These are phyloP conservation scores for Hydropotes inermis DNA, from an alignment of 2,113 vertebrate genomes.

Conservation along the genomic window DNA sequence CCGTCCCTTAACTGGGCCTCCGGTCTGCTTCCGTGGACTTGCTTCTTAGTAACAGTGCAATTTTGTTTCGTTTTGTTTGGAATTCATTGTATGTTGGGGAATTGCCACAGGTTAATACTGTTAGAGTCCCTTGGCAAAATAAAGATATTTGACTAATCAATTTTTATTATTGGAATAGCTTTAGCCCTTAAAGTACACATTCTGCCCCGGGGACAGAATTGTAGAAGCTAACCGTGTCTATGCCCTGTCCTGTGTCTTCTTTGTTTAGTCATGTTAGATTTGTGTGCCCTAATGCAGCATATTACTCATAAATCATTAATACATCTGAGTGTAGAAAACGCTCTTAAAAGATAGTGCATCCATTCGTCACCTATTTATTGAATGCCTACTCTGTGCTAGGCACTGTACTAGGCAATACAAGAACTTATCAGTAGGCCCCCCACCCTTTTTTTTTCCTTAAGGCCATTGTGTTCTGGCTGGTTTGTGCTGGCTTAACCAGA, in stretches of 20 bases:
- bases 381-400: conserved; percentile 9
- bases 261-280: conserved; percentile 72
- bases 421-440: background rate
- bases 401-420: background rate
- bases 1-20: conserved; percentile 85
- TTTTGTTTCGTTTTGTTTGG: conserved; percentile 79
- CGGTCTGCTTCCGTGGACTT: conserved; percentile 75
- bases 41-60: conserved; percentile 86
- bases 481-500: background rate
- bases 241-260: conserved; percentile 43
- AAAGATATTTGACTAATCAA: conserved; percentile 66
- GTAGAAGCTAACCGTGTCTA: conserved; percentile 66
- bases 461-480: background rate
- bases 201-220: conserved; percentile 62
- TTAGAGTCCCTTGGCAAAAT: conserved; percentile 78
- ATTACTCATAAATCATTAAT: conserved; percentile 64
- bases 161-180: conserved; percentile 71
- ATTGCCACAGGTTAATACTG: conserved; percentile 74
- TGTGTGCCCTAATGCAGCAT: conserved; percentile 64
- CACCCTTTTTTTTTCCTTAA: background rate
- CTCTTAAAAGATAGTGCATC: conserved; percentile 21
- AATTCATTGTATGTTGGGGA: conserved; percentile 72
- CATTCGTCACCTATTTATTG: conserved; percentile 65
- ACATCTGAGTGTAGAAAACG: conserved; percentile 57
- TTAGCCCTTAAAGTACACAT: conserved; percentile 68